A percentile compares a stretch with the other conserved stretches of the same genome.
phyloP scores from a whole-genome alignment of 92 coral and sea anemone species.

The Diadumene lineata region DNA sequence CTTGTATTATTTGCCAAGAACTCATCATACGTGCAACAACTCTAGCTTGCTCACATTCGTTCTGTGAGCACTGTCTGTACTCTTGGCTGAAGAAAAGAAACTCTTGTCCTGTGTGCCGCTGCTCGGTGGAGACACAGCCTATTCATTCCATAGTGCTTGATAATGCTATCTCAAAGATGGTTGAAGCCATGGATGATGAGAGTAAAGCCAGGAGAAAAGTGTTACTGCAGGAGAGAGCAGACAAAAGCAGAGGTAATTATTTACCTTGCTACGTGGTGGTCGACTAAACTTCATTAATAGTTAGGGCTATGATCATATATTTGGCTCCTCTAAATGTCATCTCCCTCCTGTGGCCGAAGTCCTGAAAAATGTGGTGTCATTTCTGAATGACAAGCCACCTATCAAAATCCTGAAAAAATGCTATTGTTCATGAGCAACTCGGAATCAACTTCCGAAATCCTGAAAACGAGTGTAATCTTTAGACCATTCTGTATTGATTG shows the following conservation, averaged over 20 bases:
- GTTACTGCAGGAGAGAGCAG: conserved; percentile 83
- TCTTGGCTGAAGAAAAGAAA: conserved; percentile 88
- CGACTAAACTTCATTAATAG: conserved; percentile 24
- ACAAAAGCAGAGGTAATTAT: conserved; percentile 85
- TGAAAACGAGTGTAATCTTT: no score
- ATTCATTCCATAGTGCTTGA: conserved; percentile 95
- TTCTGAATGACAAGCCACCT: neutral
- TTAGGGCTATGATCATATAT: neutral
- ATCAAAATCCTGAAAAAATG: no score
- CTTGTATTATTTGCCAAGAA: conserved; percentile 94
- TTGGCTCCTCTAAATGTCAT: neutral
- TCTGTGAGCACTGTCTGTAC: conserved; percentile 87
- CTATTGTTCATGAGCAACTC: no score
- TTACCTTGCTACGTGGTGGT: conserved; percentile 56
- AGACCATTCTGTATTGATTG: no score
- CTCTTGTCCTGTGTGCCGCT: conserved; percentile 94
- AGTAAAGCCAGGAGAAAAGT: conserved; percentile 73
- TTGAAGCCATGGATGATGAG: conserved; percentile 91
- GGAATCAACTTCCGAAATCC: no score
- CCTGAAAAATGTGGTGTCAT: neutral
- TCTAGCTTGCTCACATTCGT: conserved; percentile 88
- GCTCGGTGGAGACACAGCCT: conserved; percentile 65
- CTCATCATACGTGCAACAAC: conserved; percentile 89
- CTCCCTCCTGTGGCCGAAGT: neutral
- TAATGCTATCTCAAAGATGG: conserved; percentile 95